Conservation (phyloP, 2,888 invertebrate genomes). For the Anoplius nigerrimus region DNA sequence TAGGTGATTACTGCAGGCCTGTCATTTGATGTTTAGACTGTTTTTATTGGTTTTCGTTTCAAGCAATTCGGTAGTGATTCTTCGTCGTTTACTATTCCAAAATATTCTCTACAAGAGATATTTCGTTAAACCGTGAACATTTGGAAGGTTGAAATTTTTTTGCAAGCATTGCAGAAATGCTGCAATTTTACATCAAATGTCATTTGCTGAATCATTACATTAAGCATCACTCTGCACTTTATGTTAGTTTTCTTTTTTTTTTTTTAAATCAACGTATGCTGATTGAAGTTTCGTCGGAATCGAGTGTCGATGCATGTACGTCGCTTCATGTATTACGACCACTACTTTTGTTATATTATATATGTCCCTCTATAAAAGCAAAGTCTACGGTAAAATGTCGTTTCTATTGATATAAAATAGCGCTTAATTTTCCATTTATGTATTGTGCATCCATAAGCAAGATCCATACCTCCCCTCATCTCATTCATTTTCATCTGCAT, state of each 20-base stretch:
- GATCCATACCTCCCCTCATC: background rate
- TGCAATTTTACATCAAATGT: conserved; percentile 8
- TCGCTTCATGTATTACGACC: background rate
- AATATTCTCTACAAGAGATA: background rate
- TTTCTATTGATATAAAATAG: background rate
- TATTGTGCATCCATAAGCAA: background rate
- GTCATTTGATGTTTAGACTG: conserved; percentile 44
- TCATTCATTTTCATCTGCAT: background rate
- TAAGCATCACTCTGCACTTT: conserved; percentile 3
- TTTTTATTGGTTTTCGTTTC: conserved; percentile 16
- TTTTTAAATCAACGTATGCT: background rate
- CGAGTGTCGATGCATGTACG: background rate
- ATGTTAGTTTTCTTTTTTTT: background rate
- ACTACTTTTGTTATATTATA: too few species aligned
- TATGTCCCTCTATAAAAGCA: too few species aligned
- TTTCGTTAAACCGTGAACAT: conserved; percentile 3
- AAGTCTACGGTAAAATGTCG: too few species aligned
- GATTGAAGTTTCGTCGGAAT: too few species aligned
- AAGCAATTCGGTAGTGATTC: conserved; percentile 1
- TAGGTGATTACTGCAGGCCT: conserved; percentile 73
- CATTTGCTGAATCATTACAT: conserved; percentile 13
- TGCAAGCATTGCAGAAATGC: background rate
- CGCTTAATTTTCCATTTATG: background rate
- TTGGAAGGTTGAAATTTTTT: background rate
- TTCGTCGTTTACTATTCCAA: background rate